Conservation (phyloP, 2,888 invertebrate genomes). For the Taphrorychus bicolor region DNA sequence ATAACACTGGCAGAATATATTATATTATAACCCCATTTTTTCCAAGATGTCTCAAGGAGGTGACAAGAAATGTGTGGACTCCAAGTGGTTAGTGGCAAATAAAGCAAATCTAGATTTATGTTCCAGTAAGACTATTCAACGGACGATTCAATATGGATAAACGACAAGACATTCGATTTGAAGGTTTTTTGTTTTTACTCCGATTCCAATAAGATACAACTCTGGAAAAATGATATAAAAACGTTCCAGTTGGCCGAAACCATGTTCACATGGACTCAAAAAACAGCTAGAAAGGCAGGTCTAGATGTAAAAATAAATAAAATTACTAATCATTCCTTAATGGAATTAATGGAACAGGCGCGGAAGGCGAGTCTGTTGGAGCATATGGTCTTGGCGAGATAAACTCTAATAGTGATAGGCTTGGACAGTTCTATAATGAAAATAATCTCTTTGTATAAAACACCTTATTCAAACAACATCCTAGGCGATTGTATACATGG, state of each 20-base stretch:
- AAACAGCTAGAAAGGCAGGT: not conserved
- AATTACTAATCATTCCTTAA: not conserved
- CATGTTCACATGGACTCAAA: not conserved
- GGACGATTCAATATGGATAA: not conserved
- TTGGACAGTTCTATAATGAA: no score
- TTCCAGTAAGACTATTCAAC: not conserved
- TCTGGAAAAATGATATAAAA: not conserved
- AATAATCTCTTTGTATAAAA: no score
- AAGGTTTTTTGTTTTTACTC: not conserved
- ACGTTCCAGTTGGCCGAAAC: not conserved
- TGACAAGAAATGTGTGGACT: constrained; percentile 5
- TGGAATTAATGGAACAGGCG: no score
- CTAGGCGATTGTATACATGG: no score
- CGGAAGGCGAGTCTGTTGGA: no score
- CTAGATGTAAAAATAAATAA: not conserved
- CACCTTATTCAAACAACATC: no score
- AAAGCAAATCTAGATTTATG: not conserved
- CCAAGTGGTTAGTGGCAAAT: constrained; percentile 8
- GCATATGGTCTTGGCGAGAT: no score
- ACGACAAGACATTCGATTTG: not conserved
- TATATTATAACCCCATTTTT: constrained; percentile 4
- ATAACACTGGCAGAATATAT: not conserved
- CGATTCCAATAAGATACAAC: not conserved
- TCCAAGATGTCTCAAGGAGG: constrained; percentile 4
- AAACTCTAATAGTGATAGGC: no score